Evolutionary conservation across 2,113 vertebrate genomes (phyloP).

Genomic region (Mohoua ochrocephala): DNA sequence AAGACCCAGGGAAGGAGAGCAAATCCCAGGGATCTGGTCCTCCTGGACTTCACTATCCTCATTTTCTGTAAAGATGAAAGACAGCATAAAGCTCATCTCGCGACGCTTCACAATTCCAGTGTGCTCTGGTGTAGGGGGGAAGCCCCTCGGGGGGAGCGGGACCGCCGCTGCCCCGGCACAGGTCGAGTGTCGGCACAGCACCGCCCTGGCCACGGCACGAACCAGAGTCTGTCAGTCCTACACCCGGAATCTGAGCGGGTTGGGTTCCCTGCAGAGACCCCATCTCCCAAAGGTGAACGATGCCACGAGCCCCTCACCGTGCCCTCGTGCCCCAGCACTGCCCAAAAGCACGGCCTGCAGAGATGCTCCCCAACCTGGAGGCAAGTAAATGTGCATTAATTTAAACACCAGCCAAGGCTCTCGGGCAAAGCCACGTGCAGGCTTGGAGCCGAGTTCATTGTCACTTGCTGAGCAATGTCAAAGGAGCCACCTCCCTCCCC

Average conservation of each 20-base stretch:
- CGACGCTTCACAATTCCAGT: rapidly evolving
- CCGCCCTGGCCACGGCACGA: rapidly evolving
- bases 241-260: rapidly evolving
- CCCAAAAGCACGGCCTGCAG: background rate
- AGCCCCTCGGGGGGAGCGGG: rapidly evolving
- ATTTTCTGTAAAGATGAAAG: background rate
- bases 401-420: background rate
- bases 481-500: background rate
- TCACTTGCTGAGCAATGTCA: background rate
- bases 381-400: background rate
- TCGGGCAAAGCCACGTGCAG: rapidly evolving
- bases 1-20: too few relatives aligned
- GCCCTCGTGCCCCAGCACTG: background rate
- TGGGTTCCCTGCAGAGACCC: background rate
- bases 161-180: rapidly evolving
- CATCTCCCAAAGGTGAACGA: rapidly evolving
- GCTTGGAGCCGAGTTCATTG: background rate
- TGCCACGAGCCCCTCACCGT: background rate
- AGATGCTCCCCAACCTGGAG: background rate
- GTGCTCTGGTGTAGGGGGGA: background rate
- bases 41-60: background rate
- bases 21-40: rapidly evolving
- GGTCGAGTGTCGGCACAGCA: rapidly evolving
- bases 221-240: rapidly evolving
- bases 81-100: background rate